Evolutionary conservation across 2,888 invertebrate species (phyloP).

Genomic region (Lepidocyrtoides sp.): DNA sequence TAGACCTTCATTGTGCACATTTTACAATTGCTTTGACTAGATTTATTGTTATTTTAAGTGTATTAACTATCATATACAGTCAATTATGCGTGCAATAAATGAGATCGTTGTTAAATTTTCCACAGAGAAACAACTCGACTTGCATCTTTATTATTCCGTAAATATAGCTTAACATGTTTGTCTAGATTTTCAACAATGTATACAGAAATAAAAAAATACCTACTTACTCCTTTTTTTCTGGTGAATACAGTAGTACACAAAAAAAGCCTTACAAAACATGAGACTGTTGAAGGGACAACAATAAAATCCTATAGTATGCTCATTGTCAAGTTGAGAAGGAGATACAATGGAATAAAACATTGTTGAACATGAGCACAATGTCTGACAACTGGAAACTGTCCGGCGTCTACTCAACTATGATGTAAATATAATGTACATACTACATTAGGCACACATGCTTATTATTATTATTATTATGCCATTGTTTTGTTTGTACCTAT

Average conservation of each 20-base stretch:
- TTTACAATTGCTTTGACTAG: conserved; percentile 31
- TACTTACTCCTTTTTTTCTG: conserved; percentile 22
- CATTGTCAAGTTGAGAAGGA: conserved; percentile 57
- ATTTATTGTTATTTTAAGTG: conserved; percentile 32
- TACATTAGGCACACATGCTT: conserved; percentile 44
- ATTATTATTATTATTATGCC: conserved; percentile 50
- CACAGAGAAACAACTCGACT: conserved; percentile 18
- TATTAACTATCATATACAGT: neutral
- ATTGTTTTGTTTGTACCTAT: conserved; percentile 52
- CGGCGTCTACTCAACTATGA: conserved; percentile 42
- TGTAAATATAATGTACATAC: neutral
- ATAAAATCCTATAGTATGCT: conserved; percentile 26
- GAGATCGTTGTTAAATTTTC: neutral
- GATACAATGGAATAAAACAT: conserved; percentile 48
- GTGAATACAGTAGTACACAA: neutral
- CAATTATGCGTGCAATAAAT: neutral
- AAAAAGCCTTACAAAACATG: conserved; percentile 42
- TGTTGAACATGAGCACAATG: conserved; percentile 41
- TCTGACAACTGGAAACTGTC: conserved; percentile 65
- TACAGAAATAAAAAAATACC: too few species aligned
- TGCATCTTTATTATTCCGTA: conserved; percentile 3
- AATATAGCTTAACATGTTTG: too few species aligned
- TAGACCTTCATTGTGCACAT: neutral
- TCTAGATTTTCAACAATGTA: too few species aligned
- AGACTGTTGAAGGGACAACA: conserved; percentile 63